These are phyloP conservation scores for Isurus oxyrinchus DNA, from an alignment of 2,113 vertebrate species.

Conservation along the genomic window DNA sequence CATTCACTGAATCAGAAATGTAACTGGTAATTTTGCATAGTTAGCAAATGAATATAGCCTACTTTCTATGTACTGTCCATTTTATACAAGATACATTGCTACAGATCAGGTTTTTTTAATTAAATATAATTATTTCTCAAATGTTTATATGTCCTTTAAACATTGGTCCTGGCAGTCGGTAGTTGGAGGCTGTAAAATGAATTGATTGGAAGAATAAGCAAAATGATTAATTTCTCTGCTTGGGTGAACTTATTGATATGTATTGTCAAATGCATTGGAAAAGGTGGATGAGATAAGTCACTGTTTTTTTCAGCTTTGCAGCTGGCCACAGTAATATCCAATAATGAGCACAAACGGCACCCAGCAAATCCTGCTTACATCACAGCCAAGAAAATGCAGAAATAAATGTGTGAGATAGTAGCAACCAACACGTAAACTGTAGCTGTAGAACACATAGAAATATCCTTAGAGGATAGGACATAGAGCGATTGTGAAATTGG, in stretches of 20 bases:
- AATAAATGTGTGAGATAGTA: constrained; percentile 1
- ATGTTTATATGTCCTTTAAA: background rate
- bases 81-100: background rate
- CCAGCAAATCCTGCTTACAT: constrained; percentile 26
- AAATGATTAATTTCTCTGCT: background rate
- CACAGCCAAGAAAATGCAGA: constrained; percentile 15
- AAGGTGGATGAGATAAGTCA: background rate
- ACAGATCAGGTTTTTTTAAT: background rate
- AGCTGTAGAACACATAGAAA: background rate
- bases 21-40: background rate
- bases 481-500: background rate
- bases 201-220: background rate
- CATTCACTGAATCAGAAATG: background rate
- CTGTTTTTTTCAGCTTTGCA: background rate
- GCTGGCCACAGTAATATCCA: background rate
- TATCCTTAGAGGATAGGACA: background rate
- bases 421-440: background rate
- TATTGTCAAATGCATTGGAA: constrained; percentile 17
- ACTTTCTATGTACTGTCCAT: background rate
- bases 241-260: constrained; percentile 10
- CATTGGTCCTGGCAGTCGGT: background rate
- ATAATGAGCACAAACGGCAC: background rate
- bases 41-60: background rate
- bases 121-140: constrained; percentile 10
- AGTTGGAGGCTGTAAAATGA: background rate